Base-by-base conservation (phyloP, 2,888 invertebrate genomes). In the Vesta saturnalis region DNA sequence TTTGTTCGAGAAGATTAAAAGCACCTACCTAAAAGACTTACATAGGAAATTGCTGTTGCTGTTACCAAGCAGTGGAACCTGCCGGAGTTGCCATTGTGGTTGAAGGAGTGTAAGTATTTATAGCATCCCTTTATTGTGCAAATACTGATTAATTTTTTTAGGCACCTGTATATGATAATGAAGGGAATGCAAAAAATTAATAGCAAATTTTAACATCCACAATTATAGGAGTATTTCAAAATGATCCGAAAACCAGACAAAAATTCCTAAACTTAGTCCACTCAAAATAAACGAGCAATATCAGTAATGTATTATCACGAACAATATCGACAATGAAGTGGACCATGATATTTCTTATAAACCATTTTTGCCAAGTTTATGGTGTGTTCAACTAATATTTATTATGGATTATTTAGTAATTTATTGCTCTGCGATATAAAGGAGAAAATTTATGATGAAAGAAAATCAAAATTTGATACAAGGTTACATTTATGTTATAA, bases 161-260 rank as follows among this genome's bases (percentile, higher is more conserved):
- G 96, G 54, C 99, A 99, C 86, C 98, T 99, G 99, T 99, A 99
- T 84, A 99, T 99, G 99, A 98, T 99, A 55, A 99, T 99, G 99
- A 87, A 99, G 73, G 99, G 99, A 3, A 99, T 99, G 1, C 99
- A 99, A 87, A 99, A 99, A 86, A 94, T 98, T 79, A 98, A 98
- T 89, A 97, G 97, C 84, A 97, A 96, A 88, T 99, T 0, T 94
- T 99, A 39, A 99, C 99, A 0, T 98, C 97, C 62, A 97, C 98
- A 54, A 99, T 99, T 99, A 86, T 99, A 75, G 99, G 99, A 14
- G 97, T 96, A 0, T 99, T 99, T 88, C 90, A 99, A 66, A 98
- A 99, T 81, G 98, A 99, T 85, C 95, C 97, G n/a, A 98, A 98
- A 87, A 99, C 99, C 19, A 89, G 99, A 78, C 99, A 99, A 85